Percentiles rank a stretch among this genome's conserved stretches.
phyloP scores from a whole-genome alignment of 2,888 invertebrate genomes.

The Calephelis perditalis region DNA sequence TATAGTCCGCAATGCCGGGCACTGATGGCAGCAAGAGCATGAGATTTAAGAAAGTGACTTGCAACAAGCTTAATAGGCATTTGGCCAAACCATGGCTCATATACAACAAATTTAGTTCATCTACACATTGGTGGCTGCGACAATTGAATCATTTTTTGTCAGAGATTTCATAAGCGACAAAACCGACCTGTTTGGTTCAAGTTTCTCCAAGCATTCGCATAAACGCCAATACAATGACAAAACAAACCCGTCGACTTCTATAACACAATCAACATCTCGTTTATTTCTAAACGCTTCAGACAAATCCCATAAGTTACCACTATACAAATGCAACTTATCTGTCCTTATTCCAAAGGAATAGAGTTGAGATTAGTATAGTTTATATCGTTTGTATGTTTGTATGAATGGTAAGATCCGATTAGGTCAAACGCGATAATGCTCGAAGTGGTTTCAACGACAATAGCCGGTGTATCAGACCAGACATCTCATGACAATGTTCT shows the following conservation, averaged over 20 bases:
- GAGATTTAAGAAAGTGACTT: no score
- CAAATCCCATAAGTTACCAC: conserved; percentile 60
- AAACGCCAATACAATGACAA: conserved; percentile 41
- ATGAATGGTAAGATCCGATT: conserved; percentile 60
- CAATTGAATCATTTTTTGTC: not conserved
- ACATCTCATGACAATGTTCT: conserved; percentile 56
- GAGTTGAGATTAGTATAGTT: conserved; percentile 6
- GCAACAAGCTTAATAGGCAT: no score
- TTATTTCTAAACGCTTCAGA: conserved; percentile 67
- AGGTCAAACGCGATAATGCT: conserved; percentile 64
- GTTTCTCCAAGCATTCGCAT: conserved; percentile 21
- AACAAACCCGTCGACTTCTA: conserved; percentile 59
- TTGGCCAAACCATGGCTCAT: no score
- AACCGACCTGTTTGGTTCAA: conserved; percentile 4
- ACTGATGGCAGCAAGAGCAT: no score
- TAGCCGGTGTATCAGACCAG: conserved; percentile 48
- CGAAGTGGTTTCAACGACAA: conserved; percentile 59
- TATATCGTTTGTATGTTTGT: not conserved
- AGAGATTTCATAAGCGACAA: not conserved
- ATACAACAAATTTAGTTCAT: no score
- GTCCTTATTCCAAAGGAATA: conserved; percentile 28
- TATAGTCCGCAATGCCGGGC: no score
- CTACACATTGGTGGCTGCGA: no score
- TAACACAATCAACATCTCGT: conserved; percentile 69
- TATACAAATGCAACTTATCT: conserved; percentile 17